A percentile compares a stretch with the other conserved stretches of the same genome.
phyloP scores from a whole-genome alignment of 2,797 vertebrate species.

The Astyanax mexicanus region DNA sequence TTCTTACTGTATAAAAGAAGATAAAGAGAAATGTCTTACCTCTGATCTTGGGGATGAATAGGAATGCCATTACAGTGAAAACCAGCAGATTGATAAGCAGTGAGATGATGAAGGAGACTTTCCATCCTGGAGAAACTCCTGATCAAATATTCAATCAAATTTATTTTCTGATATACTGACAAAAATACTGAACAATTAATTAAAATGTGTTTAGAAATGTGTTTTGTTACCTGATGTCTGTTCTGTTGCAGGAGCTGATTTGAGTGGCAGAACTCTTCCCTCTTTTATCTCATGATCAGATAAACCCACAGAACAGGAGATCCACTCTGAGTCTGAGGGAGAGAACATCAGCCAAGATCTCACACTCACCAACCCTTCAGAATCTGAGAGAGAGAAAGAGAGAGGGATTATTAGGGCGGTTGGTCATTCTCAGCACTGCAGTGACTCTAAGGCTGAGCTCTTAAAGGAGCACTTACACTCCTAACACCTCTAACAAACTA shows the following conservation, averaged over 20 bases:
- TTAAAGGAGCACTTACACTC: too few species aligned
- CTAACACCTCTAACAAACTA: too few species aligned
- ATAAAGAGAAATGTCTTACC: too few species aligned
- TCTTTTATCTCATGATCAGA: neutral
- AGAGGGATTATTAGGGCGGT: neutral
- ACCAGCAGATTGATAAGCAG: neutral
- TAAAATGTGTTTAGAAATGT: too few species aligned
- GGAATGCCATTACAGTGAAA: neutral
- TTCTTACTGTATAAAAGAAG: too few species aligned
- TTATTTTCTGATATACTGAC: too few species aligned
- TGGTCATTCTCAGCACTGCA: too few species aligned
- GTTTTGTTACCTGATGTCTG: too few species aligned
- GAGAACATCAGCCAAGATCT: neutral
- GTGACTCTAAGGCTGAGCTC: too few species aligned
- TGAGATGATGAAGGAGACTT: neutral
- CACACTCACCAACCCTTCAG: neutral
- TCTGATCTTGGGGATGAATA: neutral
- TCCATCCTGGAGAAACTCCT: neutral
- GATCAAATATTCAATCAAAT: too few species aligned
- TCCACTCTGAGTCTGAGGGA: neutral
- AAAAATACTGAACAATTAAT: too few species aligned
- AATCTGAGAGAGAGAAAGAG: neutral
- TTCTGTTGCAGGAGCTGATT: too few species aligned
- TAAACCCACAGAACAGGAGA: conserved; percentile 6
- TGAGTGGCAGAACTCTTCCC: neutral